Evolutionary conservation across 2,888 invertebrate species (phyloP), one percentile per base, ranked within the genome.

Genomic region (Disparrhopalites patrizii): DNA sequence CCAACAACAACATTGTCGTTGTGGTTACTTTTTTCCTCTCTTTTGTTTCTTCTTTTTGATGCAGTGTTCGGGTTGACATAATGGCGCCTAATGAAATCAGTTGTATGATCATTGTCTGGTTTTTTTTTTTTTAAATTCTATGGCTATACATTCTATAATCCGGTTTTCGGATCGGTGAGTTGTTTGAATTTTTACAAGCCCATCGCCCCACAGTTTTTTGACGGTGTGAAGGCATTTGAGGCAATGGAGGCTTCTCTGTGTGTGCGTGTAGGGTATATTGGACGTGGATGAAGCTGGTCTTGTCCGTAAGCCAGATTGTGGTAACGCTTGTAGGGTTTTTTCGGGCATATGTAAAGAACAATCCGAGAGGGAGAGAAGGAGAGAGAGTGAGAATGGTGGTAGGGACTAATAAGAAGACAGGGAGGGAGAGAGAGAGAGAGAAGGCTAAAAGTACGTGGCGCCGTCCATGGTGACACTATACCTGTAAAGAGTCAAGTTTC

Each of bases 81-180:
- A 75, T 72, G 72, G 74, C 72, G 73, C 73, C 73, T 73, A 74
- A 74, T 74, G 74, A 74, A 74, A 74, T 74, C 73, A 73, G 69
- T 72, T 72, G 69, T 70, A 69, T 71, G 72, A 74, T 73, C 73
- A 73, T 70, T 28, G 62, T 62, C 62, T 62, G 62, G 33, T 52
- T 38, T 57, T n/a, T n/a, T n/a, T n/a, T n/a, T n/a, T n/a, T 38
- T 57, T 25, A 36, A 36, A 56, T 43, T 58, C 43, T 43, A 43
- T 58, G 30, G 43, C 27, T 58, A 58, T 58, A 52, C 40, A 62
- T 65, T 62, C 68, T 71, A 69, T 70, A 73, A 73, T 73, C 71
- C 72, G 70, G 73, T 72, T 72, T 68, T 73, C 67, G 70, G 70
- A 72, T 68, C 67, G 61, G 65, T 66, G 68, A 68, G 65, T 61